A percentile compares a stretch with the other conserved stretches of the same genome.
Evolutionary conservation across 2,113 vertebrate species (phyloP).

Genomic region (Corapipo altera): DNA sequence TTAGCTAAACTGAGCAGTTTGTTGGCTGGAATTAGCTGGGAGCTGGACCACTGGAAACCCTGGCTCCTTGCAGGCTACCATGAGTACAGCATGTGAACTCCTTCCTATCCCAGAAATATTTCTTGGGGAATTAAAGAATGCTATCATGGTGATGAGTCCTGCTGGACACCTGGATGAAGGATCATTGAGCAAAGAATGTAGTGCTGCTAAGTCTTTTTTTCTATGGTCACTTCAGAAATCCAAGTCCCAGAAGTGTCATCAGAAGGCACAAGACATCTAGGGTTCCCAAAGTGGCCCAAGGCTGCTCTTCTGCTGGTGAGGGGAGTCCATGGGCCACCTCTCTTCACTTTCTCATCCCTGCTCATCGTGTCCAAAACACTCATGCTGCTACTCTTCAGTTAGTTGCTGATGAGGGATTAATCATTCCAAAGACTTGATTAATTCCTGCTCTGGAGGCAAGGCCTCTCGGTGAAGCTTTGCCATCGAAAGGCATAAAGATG

Average conservation of each 20-base stretch:
- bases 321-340: background rate
- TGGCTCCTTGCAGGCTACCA: background rate
- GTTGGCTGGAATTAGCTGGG: background rate
- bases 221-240: background rate
- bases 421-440: background rate
- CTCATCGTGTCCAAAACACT: background rate
- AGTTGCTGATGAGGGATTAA: background rate
- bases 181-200: background rate
- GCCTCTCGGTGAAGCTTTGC: background rate
- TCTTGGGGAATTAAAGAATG: background rate
- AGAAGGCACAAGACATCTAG: background rate
- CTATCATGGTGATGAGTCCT: background rate
- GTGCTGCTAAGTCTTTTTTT: background rate
- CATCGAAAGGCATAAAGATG: background rate
- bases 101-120: background rate
- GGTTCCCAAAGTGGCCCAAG: background rate
- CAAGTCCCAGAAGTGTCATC: background rate
- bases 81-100: background rate
- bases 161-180: background rate
- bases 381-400: background rate
- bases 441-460: background rate
- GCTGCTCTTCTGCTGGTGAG: background rate
- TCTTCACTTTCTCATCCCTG: background rate
- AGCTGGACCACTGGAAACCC: background rate
- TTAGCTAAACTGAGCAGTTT: background rate